Percentiles rank a stretch among this genome's conserved stretches.
Conservation (phyloP, 92 coral and sea anemone species). For the Phenganax stokvisi region DNA sequence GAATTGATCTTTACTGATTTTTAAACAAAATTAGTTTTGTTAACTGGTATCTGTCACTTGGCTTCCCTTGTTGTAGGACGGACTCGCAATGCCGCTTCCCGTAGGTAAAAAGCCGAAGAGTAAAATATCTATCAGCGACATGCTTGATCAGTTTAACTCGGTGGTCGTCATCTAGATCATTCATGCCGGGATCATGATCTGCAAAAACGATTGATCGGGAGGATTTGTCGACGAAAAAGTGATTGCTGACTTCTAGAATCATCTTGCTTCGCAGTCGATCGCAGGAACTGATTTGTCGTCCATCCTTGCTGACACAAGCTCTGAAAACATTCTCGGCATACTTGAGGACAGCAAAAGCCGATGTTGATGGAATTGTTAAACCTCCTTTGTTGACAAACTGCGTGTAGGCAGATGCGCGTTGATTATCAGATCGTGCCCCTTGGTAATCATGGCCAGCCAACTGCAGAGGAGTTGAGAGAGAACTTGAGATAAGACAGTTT, state of each 20-base stretch:
- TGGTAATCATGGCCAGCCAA: no score
- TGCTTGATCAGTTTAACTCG: background rate
- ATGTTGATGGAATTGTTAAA: no score
- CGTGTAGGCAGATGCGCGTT: no score
- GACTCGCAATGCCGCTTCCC: slow-evolving; percentile 9
- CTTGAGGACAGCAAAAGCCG: no score
- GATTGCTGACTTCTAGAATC: background rate
- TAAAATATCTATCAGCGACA: slow-evolving; percentile 1
- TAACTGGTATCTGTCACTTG: background rate
- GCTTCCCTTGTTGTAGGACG: slow-evolving; percentile 2
- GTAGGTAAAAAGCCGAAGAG: slow-evolving; percentile 8
- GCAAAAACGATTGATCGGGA: slow-evolving; percentile 1
- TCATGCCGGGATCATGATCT: background rate
- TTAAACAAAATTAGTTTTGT: background rate
- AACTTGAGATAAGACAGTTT: no score
- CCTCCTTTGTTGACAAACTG: no score
- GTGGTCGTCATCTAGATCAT: background rate
- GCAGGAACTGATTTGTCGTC: slow-evolving; percentile 4
- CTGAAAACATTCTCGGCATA: no score
- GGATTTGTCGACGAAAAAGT: background rate
- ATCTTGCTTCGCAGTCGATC: slow-evolving; percentile 6
- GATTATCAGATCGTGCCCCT: no score
- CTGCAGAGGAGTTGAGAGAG: no score
- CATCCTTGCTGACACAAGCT: slow-evolving; percentile 3
- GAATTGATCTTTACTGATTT: background rate